Base-by-base conservation (phyloP, 1,140 invertebrate species). In the Spodoptera litura region DNA sequence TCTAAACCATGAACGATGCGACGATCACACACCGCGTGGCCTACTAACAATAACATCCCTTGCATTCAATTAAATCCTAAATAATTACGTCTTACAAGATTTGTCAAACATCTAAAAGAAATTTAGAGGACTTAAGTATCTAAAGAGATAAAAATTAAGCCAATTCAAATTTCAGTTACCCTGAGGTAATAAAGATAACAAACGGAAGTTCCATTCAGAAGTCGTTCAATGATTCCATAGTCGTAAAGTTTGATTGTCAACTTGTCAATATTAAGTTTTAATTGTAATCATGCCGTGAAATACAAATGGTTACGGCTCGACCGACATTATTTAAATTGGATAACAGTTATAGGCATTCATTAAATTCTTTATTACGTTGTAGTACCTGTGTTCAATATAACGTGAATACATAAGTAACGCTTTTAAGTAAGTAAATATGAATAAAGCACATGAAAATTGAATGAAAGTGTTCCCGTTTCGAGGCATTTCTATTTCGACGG, bases 1-100 rank as follows among this genome's bases (percentile, higher is more conserved):
- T 83, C 81, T 85, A 81, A 85, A 88, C 86, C 85, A 89, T 89
- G 87, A 85, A 88, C 82, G 27, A 61, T 25, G 58, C 12, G 52
- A 53, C 49, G 56, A 53, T 79, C 62, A 27, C 66, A 70, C 27
- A 49, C 66, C 56, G 64, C 56, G 77, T 74, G 71, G 15, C 56
- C 71, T 25, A 74, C 55, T 27, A 13, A 27, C 49, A 35, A 9
- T 20, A 52, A 52, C 66, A 52, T 53, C 49, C 66, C 66, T 70
- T 66, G 38, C 38, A 44, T 6, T 44, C 0, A 44, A 44, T 44
- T 6, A 44, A 44, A 4, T 9, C 38, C 38, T 6, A 44, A 44
- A 44, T 44, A 44, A 44, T 44, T 44, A 44, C 38, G 38, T 44
- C 9, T 44, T 44, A 44, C 6, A 5, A 44, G 38, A 44, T 44